Base-by-base conservation (phyloP, 2,888 invertebrate genomes). In the Athalia rosae region DNA sequence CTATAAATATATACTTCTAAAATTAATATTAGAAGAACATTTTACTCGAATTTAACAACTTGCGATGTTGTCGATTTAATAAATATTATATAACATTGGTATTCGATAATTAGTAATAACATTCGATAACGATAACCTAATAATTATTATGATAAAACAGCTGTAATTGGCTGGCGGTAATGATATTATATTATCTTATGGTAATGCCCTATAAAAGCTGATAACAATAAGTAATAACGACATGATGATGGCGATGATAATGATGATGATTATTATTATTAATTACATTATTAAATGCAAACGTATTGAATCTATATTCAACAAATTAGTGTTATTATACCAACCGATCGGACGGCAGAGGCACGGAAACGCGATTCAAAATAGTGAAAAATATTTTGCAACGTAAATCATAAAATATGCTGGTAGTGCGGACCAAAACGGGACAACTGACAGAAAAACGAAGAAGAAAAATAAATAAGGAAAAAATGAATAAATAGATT, bases 401-500 rank as follows among this genome's bases (percentile, higher is more conserved):
- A 83, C 82, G 84, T 74, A 77, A 80, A 77, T 78, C 77, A 76
- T 79, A 84, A 83, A 83, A 84, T 84, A 87, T 86, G 88, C 86
- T 89, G 88, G 89, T 89, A 88, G 88, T 88, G 89, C 83, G 89
- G 89, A 89, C 89, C 89, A 89, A 28, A 89, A 84, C 82, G 87
- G 86, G 85, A 88, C 88, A 88, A 84, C 86, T 84, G 86, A 84
- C 85, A 84, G 83, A 86, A 83, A 80, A 81, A 76, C 81, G 81
- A 80, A 81, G 78, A 80, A 78, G 79, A 79, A 45, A 64, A 76
- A 79, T 76, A 78, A 79, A 71, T 61, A 47, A 62, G 67, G 47
- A 58, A 47, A 76, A 69, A 15, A 4, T 45, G 59, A 43, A 62
- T 45, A 13, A 66, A 58, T 28, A 47, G 43, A 47, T 64, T 56